Conservation (phyloP, 2,113 vertebrate genomes). For the Anhinga rufa region DNA sequence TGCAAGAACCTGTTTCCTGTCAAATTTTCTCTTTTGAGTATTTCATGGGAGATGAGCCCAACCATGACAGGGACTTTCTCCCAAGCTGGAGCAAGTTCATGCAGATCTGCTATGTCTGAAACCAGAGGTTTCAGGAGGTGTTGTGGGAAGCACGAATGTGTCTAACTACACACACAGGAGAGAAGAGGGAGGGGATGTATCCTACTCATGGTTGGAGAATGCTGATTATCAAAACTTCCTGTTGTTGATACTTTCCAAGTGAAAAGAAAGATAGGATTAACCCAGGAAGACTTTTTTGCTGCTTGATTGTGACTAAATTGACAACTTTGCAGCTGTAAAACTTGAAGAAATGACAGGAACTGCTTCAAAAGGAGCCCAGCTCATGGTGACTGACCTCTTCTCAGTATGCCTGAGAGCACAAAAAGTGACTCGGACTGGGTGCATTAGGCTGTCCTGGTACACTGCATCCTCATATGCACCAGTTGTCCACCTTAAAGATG, state of each 20-base stretch:
- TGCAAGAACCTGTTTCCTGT: not conserved
- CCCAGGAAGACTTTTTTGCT: not conserved
- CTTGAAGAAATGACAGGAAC: not conserved
- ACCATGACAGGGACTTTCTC: not conserved
- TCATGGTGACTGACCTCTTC: not conserved
- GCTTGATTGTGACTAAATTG: not conserved
- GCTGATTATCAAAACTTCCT: not conserved
- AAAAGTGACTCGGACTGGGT: not conserved
- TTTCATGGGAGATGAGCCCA: not conserved
- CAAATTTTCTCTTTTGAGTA: not conserved
- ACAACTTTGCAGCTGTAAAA: not conserved
- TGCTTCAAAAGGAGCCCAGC: not conserved
- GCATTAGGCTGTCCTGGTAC: not conserved
- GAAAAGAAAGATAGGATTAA: not conserved
- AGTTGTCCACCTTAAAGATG: not conserved
- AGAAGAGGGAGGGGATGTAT: not conserved
- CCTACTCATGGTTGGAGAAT: not conserved
- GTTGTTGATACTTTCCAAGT: not conserved
- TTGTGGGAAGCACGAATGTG: not conserved
- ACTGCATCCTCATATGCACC: fast-evolving
- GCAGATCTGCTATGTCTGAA: not conserved
- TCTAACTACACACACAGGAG: not conserved
- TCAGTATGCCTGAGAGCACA: not conserved
- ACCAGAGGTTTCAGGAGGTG: not conserved
- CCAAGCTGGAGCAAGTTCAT: not conserved